Base-by-base conservation (phyloP, 2,113 vertebrate species). In the Sylvicapra grimmia region DNA sequence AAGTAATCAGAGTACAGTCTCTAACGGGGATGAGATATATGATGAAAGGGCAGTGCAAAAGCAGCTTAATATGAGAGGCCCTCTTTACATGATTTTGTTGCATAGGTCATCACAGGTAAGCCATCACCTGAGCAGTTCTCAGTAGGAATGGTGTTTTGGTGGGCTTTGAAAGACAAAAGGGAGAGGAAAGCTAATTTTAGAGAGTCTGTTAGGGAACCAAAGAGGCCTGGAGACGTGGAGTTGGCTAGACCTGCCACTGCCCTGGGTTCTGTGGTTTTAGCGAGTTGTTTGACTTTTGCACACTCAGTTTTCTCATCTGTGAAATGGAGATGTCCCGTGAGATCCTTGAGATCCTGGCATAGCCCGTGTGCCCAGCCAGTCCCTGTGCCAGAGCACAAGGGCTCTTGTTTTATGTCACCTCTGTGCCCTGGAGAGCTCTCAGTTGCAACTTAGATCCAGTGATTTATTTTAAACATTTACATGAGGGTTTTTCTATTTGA, bases 1-100 rank as follows among this genome's bases (percentile, higher is more conserved):
- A 77, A 86, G 54, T 13, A 77, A 56, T 16, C 29, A 4, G 82
- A 54, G 68, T 15, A 6, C 18, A 49, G 54, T 10, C 44, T 56
- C 25, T 7, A 7, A 40, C 0, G 33, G 27, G 63, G 21, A 51
- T 29, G 14, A 1, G 10, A 2, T 4, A 19, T 21, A 27, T 3
- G 33, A 65, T 12, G 4, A 21, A 36, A n/a, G 31, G 44, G n/a
- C 23, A 10, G 40, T 44, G 21, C 10, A 14, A 51, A 21, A 36
- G 31, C 23, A 54, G 36, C 68, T 80, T n/a, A 13, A 12, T 84
- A 18, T 72, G 49, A 87, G 68, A 6, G n/a, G 23, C 4, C 14
- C 29, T 12, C 14, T 77, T 56, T 14, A 19, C 8, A 5, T 0
- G 7, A 58, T 19, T 90, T 54, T 44, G 49, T 5, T 13, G 47